Percentiles rank a stretch among this genome's conserved stretches.
Conservation (phyloP, 2,113 vertebrate genomes). For the Scophthalmus maximus region DNA sequence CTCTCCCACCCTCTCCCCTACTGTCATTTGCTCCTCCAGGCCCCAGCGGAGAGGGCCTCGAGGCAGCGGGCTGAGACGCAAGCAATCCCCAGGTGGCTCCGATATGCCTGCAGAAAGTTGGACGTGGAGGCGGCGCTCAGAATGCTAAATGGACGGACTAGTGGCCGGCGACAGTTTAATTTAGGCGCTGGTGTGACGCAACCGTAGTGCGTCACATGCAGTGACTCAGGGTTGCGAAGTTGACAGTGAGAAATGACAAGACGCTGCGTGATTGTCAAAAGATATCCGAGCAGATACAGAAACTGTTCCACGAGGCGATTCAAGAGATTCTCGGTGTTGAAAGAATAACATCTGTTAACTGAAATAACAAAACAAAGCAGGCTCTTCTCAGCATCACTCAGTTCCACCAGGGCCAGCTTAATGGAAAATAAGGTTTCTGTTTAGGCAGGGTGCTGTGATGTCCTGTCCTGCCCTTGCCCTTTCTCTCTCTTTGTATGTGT, state of each 20-base stretch:
- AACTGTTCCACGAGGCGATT: neutral
- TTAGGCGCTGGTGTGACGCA: constrained; percentile 23
- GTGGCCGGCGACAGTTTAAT: constrained; percentile 50
- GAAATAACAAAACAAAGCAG: too few relatives aligned
- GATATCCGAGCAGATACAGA: constrained; percentile 1
- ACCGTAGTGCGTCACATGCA: neutral
- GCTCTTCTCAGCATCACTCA: constrained; percentile 2
- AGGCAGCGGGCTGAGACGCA: constrained; percentile 67
- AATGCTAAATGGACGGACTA: constrained; percentile 65
- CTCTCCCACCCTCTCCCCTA: constrained; percentile 20
- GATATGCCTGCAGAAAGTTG: constrained; percentile 69
- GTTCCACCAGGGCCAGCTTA: neutral
- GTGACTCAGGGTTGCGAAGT: neutral
- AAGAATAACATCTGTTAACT: too few relatives aligned
- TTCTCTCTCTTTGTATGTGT: constrained; percentile 18
- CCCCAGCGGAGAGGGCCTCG: constrained; percentile 52
- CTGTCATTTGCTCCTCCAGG: constrained; percentile 62
- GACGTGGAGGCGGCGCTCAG: constrained; percentile 50
- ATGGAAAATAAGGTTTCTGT: constrained; percentile 33
- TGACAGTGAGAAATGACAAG: constrained; percentile 3
- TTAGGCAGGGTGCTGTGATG: constrained; percentile 54
- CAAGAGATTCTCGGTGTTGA: neutral
- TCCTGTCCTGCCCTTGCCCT: constrained; percentile 67
- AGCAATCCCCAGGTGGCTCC: constrained; percentile 61
- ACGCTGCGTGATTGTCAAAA: constrained; percentile 6